A percentile compares a stretch with the other conserved stretches of the same genome.
Conservation (phyloP, 1,140 invertebrate genomes). For the Myzus persicae region DNA sequence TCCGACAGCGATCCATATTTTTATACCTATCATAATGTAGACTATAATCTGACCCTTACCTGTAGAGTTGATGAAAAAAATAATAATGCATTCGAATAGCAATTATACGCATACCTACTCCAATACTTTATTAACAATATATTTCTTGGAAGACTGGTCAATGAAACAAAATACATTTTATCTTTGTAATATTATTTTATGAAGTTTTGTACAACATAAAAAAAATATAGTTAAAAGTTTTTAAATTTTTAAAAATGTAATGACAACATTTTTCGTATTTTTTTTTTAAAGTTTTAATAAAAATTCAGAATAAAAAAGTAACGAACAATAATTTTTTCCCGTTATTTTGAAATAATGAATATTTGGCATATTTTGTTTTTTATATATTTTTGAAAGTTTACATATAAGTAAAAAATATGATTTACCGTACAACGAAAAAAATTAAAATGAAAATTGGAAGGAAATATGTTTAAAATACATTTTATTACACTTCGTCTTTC, state of each 20-base stretch:
- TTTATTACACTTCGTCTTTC: neutral
- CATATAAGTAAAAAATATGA: neutral
- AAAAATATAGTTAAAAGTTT: neutral
- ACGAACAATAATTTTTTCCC: neutral
- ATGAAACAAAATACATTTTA: neutral
- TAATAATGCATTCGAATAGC: neutral
- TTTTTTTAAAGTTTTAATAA: neutral
- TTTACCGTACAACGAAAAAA: neutral
- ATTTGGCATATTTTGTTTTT: neutral
- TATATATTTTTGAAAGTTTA: neutral
- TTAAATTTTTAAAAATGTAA: neutral
- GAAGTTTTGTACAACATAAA: neutral
- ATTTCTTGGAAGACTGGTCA: neutral
- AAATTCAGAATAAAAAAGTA: neutral
- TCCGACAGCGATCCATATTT: neutral
- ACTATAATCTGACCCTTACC: neutral
- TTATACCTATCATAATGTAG: neutral
- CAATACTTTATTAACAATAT: no score
- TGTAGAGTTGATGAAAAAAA: neutral
- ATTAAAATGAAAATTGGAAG: neutral
- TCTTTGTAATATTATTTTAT: neutral
- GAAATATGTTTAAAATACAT: neutral
- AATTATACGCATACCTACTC: neutral
- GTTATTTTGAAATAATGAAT: neutral
- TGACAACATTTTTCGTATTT: neutral